A percentile compares a stretch with the other conserved stretches of the same genome.
Conservation (phyloP, 2,888 invertebrate species). For the Drosophila picticornis region DNA sequence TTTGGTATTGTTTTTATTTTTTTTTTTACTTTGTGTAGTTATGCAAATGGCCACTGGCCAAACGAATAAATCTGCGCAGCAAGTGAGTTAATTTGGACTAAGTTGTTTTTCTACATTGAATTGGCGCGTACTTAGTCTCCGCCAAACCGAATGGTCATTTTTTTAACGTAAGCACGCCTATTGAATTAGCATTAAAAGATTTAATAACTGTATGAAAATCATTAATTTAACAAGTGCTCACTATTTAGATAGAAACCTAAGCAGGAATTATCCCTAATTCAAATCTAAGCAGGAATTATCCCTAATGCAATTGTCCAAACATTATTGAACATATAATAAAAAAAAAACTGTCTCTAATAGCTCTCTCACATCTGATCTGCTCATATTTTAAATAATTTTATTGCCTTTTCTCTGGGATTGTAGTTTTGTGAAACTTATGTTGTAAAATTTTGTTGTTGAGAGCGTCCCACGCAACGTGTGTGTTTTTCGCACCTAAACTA, state of each 20-base stretch:
- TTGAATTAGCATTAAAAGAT: constrained; percentile 62
- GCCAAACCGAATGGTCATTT: not conserved
- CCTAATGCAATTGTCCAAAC: not conserved
- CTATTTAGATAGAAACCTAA: not conserved
- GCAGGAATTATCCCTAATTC: not conserved
- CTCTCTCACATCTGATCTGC: not conserved
- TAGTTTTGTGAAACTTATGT: constrained; percentile 37
- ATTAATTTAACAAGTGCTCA: not conserved
- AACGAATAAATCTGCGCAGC: constrained; percentile 69
- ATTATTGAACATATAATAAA: not conserved
- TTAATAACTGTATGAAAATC: constrained; percentile 21
- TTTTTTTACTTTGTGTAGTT: constrained; percentile 44
- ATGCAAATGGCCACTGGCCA: constrained; percentile 69
- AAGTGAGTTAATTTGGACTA: constrained; percentile 67
- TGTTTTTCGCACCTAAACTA: constrained; percentile 76
- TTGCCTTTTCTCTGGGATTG: constrained; percentile 20
- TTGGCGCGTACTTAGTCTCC: not conserved
- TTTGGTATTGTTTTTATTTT: constrained; percentile 47
- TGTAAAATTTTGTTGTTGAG: constrained; percentile 56
- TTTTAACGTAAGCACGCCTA: constrained; percentile 13
- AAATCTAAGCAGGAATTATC: not conserved
- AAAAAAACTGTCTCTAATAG: not conserved
- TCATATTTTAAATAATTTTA: constrained; percentile 50
- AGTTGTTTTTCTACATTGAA: constrained; percentile 28
- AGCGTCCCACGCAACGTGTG: constrained; percentile 57